These are phyloP conservation scores for Cisticola juncidis DNA, from an alignment of 2,113 vertebrate genomes.

Conservation along the genomic window DNA sequence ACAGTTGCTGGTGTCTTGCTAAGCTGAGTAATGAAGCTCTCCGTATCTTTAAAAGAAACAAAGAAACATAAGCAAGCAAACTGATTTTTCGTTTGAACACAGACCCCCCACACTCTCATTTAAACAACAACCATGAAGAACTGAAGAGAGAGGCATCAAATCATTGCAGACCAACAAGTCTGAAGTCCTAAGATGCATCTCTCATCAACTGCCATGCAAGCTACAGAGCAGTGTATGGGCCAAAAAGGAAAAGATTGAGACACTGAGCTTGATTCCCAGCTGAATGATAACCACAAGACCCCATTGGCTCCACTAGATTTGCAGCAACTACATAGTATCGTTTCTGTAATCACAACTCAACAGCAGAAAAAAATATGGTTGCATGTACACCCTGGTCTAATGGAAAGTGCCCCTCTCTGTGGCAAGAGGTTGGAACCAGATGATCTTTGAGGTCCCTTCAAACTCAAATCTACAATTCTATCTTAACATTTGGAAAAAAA, in stretches of 20 bases:
- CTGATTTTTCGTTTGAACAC: not conserved
- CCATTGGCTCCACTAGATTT: not conserved
- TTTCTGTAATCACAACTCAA: not conserved
- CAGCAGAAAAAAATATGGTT: not conserved
- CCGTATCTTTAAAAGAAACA: constrained; percentile 67
- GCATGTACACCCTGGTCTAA: not conserved
- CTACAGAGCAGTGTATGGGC: accelerated
- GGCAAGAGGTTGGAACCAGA: not conserved
- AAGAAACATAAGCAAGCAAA: not conserved
- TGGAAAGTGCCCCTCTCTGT: not conserved
- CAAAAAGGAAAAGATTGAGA: not conserved
- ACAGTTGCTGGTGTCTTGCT: constrained; percentile 53
- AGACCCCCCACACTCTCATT: not conserved
- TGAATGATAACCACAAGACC: not conserved
- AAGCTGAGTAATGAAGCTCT: constrained; percentile 76
- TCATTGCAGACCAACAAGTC: not conserved
- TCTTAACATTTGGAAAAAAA: not conserved
- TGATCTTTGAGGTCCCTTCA: not conserved
- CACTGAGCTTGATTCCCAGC: not conserved
- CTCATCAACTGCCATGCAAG: not conserved
- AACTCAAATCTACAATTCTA: not conserved
- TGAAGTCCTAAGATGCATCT: not conserved
- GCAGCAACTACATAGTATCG: not conserved
- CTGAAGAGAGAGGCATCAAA: not conserved
- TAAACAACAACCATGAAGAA: not conserved